phyloP scores from a whole-genome alignment of 2,888 invertebrate species.

The Andrena minutula region DNA sequence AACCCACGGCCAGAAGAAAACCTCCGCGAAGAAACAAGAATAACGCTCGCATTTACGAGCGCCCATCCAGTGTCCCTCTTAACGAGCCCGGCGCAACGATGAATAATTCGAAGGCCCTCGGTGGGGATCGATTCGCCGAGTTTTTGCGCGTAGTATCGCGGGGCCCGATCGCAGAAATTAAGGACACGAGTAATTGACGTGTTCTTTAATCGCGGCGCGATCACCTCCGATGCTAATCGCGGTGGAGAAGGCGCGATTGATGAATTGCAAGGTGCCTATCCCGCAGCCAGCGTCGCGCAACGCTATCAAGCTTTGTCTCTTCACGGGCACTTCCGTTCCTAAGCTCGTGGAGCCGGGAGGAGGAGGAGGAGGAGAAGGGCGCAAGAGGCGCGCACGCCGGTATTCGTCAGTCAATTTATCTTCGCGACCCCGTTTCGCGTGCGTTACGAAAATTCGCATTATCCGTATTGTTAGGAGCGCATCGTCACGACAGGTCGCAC shows the following conservation, averaged over 20 bases:
- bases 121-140: neutral
- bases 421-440: constrained; percentile 65
- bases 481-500: constrained; percentile 73
- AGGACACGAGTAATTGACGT: constrained; percentile 9
- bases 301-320: constrained; percentile 20
- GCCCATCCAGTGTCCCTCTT: constrained; percentile 20
- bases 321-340: constrained; percentile 41
- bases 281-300: neutral
- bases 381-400: neutral
- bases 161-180: neutral
- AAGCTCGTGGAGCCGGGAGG: neutral
- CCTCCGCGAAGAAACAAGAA: constrained; percentile 24
- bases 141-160: constrained; percentile 12
- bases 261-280: constrained; percentile 17
- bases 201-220: constrained; percentile 10
- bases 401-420: constrained; percentile 53
- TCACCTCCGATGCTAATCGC: constrained; percentile 16
- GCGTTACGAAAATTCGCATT: constrained; percentile 69
- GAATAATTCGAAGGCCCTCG: constrained; percentile 8
- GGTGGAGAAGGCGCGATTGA: constrained; percentile 14
- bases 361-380: neutral
- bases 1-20: constrained; percentile 46
- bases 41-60: constrained; percentile 49
- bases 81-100: constrained; percentile 37
- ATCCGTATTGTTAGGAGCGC: constrained; percentile 69